Evolutionary conservation across 1,140 invertebrate species (phyloP), one percentile per base, ranked within the genome.

Genomic region (Brachionus calyciflorus): DNA sequence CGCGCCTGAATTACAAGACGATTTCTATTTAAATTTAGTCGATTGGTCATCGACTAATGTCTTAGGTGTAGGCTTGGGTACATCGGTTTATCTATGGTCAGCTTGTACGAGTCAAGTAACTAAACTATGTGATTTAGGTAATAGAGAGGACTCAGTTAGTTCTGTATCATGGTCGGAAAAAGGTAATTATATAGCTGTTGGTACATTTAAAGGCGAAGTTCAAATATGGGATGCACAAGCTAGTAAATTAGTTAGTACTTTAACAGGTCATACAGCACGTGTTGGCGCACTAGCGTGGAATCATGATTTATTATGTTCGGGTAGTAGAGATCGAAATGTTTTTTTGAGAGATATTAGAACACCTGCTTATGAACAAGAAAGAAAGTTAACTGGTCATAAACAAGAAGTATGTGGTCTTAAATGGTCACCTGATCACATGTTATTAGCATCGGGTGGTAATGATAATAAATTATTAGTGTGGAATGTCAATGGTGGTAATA

Each of bases 1-100:
- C 85, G 97, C 97, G 0, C 97, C 97, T 0, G 96, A 99, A 85
- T 85, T 99, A 26, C 96, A 98, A 86, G 96, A 99, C 85, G 97
- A 99, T 85, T 99, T 99, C 85, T 99, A 99, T 84, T 85, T 99
- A 28, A 99, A 99, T 86, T 87, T 99, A 76, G 96, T 99, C 5
- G 97, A 99, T 85, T 99, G 97, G 97, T 98, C 95, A 1, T 94
- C 93, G 5, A 94, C 96, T 84, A 99, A 99, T 86, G 94, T 99
- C 5, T 88, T 99, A 21, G 96, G 94, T 83, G 97, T 99, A n/a
- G 97, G 96, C 0, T 86, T 99, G 0, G 95, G 94, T 9, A 94
- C 93, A 78, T 98, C 95, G 85, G 97, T 99, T 1, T 99, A 99
- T 86, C 85, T 99, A 46, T 99, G 97, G 97, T 98, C 94, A 80